Evolutionary conservation across 2,797 vertebrate species (phyloP).

Genomic region (Tapera naevia): DNA sequence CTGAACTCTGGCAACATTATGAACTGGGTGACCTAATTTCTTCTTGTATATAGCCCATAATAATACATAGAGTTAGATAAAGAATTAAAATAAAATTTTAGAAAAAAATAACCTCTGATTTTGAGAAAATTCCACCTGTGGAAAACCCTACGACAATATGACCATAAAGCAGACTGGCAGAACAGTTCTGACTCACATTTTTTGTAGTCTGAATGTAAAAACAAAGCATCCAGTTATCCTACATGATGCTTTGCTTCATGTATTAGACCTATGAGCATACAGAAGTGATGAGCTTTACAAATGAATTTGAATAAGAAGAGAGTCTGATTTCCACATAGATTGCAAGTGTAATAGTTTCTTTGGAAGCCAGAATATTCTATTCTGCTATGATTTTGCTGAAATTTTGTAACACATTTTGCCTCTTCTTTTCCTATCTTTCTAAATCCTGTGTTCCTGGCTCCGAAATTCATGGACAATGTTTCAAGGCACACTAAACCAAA

Average conservation of each 20-base stretch:
- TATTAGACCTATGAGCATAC: background rate
- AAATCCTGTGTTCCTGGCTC: background rate
- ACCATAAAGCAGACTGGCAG: background rate
- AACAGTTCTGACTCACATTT: background rate
- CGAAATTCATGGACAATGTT: background rate
- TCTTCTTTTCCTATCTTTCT: background rate
- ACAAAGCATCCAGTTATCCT: background rate
- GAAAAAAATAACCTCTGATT: background rate
- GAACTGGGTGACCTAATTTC: background rate
- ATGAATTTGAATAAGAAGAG: background rate
- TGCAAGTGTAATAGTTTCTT: background rate
- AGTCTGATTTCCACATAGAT: background rate
- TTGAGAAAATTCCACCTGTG: background rate
- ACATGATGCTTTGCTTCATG: background rate
- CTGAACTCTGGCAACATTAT: background rate
- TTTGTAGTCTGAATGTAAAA: background rate
- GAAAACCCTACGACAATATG: background rate
- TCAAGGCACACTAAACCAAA: background rate
- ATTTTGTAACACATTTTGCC: background rate
- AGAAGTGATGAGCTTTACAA: background rate
- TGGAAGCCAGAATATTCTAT: background rate
- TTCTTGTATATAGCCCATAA: background rate
- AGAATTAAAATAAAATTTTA: background rate
- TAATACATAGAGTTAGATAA: fast-evolving
- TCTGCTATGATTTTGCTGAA: background rate